A percentile compares a stretch with the other conserved stretches of the same genome.
phyloP scores from a whole-genome alignment of 23 tunicate genomes.

The Trididemnum nubilum region DNA sequence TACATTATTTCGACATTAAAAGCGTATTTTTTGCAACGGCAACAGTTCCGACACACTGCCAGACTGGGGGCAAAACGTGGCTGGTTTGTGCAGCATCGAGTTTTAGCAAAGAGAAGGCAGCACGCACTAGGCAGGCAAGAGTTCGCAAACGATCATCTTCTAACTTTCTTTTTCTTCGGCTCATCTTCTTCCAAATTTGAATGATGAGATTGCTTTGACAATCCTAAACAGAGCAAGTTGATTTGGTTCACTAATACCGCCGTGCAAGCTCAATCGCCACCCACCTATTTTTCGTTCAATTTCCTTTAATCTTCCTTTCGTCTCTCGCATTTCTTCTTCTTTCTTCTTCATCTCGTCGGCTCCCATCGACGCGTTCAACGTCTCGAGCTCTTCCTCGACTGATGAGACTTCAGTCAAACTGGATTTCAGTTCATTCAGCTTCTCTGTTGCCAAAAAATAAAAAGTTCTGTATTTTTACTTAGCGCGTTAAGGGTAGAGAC shows the following conservation, averaged over 20 bases:
- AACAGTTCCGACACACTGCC: too few species aligned
- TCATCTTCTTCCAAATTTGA: background rate
- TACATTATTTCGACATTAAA: too few species aligned
- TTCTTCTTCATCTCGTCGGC: conserved; percentile 76
- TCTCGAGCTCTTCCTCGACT: conserved; percentile 44
- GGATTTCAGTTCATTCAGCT: conserved; percentile 47
- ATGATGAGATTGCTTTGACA: conserved; percentile 7
- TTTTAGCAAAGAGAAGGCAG: too few species aligned
- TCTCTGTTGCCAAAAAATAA: conserved; percentile 40
- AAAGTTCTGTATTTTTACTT: background rate
- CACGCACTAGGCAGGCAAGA: too few species aligned
- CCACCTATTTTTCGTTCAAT: conserved; percentile 70
- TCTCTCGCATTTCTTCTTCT: conserved; percentile 46
- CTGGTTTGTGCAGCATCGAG: too few species aligned
- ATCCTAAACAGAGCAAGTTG: background rate
- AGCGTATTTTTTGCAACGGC: too few species aligned
- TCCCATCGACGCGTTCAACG: conserved; percentile 43
- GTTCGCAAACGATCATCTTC: conserved; percentile 10
- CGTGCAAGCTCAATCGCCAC: background rate
- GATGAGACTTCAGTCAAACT: conserved; percentile 36
- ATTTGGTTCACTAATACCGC: background rate
- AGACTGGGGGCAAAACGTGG: too few species aligned
- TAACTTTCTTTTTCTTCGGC: conserved; percentile 7
- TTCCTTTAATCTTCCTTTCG: conserved; percentile 61
- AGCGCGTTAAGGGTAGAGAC: background rate